Conservation (phyloP, 2,888 invertebrate genomes). For the Ceriagrion tenellum region DNA sequence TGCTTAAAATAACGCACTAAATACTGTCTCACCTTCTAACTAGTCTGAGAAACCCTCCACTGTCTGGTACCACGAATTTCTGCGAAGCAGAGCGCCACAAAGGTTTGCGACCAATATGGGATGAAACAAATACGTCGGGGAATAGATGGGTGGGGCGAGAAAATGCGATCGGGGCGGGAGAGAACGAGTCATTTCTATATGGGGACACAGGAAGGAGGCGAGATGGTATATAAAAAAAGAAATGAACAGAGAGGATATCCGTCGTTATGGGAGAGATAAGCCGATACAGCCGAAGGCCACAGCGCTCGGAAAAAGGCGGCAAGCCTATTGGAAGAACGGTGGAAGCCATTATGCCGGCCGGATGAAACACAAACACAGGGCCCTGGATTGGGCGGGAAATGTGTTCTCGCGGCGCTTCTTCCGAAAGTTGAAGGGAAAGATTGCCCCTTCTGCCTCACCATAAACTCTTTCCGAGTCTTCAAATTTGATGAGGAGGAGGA, state of each 20-base stretch:
- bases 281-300: neutral
- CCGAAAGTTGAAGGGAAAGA: neutral
- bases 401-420: neutral
- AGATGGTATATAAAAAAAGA: too few species aligned
- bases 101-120: too few species aligned
- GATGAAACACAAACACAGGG: conserved; percentile 9
- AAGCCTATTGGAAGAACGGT: neutral
- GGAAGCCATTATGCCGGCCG: neutral
- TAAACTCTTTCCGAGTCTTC: neutral
- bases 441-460: neutral
- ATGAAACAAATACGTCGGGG: too few species aligned
- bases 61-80: too few species aligned
- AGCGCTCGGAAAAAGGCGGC: neutral
- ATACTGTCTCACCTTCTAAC: too few species aligned
- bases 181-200: too few species aligned
- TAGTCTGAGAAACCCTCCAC: too few species aligned
- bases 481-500: neutral
- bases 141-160: too few species aligned
- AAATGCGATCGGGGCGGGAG: too few species aligned
- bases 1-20: too few species aligned
- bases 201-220: too few species aligned
- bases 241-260: neutral
- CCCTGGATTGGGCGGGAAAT: neutral
- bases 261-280: neutral
- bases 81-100: too few species aligned